Percentiles rank a stretch among this genome's conserved stretches.
These are phyloP conservation scores for Gambusia affinis DNA, from an alignment of 2,113 vertebrate species.

Conservation along the genomic window DNA sequence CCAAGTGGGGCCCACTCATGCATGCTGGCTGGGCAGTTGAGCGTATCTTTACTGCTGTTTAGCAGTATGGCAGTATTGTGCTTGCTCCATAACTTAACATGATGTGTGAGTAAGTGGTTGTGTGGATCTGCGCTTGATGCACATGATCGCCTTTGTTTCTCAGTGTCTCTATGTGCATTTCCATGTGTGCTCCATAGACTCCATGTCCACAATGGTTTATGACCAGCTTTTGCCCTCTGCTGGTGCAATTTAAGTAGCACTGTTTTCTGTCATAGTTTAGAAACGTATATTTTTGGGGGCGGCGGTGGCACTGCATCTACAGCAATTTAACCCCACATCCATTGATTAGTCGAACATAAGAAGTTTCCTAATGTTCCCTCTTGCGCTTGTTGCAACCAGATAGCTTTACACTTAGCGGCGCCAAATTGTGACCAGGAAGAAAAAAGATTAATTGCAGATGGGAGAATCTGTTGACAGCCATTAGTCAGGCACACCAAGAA, in stretches of 20 bases:
- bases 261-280: not conserved
- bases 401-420: not conserved
- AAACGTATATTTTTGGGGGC: not conserved
- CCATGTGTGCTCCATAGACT: slow-evolving; percentile 20
- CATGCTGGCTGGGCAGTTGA: no score
- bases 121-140: slow-evolving; percentile 13
- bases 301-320: no score
- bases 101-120: slow-evolving; percentile 18
- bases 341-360: not conserved
- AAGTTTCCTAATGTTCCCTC: not conserved
- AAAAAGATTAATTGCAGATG: no score
- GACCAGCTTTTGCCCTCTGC: slow-evolving; percentile 82
- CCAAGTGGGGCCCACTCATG: no score
- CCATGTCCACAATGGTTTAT: slow-evolving; percentile 50
- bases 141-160: not conserved
- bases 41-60: not conserved
- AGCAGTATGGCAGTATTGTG: not conserved
- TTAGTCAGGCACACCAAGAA: no score
- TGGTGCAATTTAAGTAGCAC: slow-evolving; percentile 64
- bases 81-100: not conserved
- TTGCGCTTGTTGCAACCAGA: not conserved
- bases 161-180: slow-evolving; percentile 2
- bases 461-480: no score
- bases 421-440: not conserved
- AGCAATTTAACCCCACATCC: not conserved